These are phyloP conservation scores for Scatophagus argus DNA, from an alignment of 2,113 vertebrate species.

Conservation along the genomic window DNA sequence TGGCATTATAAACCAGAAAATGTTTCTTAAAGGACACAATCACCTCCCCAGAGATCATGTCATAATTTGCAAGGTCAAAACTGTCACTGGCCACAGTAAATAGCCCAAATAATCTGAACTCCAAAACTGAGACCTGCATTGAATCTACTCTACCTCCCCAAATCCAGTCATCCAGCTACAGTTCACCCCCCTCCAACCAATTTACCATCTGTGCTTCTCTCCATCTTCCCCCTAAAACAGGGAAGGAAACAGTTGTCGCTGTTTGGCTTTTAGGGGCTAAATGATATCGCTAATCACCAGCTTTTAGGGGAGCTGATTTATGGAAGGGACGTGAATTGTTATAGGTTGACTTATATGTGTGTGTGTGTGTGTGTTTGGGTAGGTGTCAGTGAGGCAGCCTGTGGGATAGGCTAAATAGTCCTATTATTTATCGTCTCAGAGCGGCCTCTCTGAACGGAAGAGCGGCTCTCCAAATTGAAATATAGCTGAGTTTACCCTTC, in stretches of 20 bases:
- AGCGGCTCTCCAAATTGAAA: conserved; percentile 99
- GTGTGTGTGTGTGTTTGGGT: conserved; percentile 92
- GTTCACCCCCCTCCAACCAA: conserved; percentile 89
- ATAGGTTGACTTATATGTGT: conserved; percentile 92
- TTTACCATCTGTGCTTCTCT: conserved; percentile 92
- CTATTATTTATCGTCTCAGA: conserved; percentile 99
- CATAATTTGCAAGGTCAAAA: conserved; percentile 65
- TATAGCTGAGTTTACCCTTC: conserved; percentile 99
- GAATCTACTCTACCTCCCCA: conserved; percentile 64
- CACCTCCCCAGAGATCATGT: conserved; percentile 1
- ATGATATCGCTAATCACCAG: conserved; percentile 95
- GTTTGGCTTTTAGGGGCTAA: conserved; percentile 93
- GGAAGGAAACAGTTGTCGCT: conserved; percentile 95
- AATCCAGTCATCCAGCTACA: conserved; percentile 80
- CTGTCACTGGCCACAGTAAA: conserved; percentile 35
- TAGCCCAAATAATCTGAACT: conserved; percentile 36
- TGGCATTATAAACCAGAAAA: conserved; percentile 13
- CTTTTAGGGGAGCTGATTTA: conserved; percentile 95
- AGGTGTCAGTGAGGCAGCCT: conserved; percentile 82
- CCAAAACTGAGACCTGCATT: conserved; percentile 48
- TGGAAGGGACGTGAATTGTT: conserved; percentile 94
- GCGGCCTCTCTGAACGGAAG: conserved; percentile 99
- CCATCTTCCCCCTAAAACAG: conserved; percentile 93
- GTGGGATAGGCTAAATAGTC: conserved; percentile 98
- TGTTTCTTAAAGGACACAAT: neutral